A percentile compares a stretch with the other conserved stretches of the same genome.
phyloP scores from a whole-genome alignment of 2,888 invertebrate species.

The Andrena camellia region DNA sequence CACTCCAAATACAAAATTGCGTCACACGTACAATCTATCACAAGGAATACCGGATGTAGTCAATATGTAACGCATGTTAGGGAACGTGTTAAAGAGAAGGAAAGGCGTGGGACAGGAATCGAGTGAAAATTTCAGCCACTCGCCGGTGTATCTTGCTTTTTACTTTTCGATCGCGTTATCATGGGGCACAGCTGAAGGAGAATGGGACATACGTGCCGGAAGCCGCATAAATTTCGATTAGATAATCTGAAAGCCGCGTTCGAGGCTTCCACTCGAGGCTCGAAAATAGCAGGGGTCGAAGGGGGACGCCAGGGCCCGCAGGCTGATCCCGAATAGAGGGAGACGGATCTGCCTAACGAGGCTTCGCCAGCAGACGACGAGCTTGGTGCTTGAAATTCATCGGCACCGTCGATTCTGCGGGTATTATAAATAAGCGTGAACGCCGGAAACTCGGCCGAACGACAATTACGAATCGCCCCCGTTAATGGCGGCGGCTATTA shows the following conservation, averaged over 20 bases:
- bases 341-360: conserved; percentile 46
- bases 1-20: no score
- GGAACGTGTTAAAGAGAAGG: not conserved
- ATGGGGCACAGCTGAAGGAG: conserved; percentile 9
- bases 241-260: conserved; percentile 73
- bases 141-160: conserved; percentile 4
- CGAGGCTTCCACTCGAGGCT: conserved; percentile 72
- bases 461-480: conserved; percentile 77
- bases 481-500: conserved; percentile 66
- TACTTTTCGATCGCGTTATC: conserved; percentile 33
- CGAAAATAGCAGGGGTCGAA: conserved; percentile 68
- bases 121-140: conserved; percentile 1
- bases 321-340: conserved; percentile 46
- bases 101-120: not conserved
- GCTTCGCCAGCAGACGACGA: conserved; percentile 29
- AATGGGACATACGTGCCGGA: conserved; percentile 49
- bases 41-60: no score
- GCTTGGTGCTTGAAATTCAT: conserved; percentile 69
- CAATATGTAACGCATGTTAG: no score
- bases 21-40: no score
- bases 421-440: conserved; percentile 79
- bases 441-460: conserved; percentile 76
- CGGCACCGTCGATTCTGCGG: conserved; percentile 70
- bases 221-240: conserved; percentile 78
- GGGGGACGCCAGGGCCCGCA: conserved; percentile 42